Conservation (phyloP, 2,797 vertebrate genomes). For the Platalea minor region DNA sequence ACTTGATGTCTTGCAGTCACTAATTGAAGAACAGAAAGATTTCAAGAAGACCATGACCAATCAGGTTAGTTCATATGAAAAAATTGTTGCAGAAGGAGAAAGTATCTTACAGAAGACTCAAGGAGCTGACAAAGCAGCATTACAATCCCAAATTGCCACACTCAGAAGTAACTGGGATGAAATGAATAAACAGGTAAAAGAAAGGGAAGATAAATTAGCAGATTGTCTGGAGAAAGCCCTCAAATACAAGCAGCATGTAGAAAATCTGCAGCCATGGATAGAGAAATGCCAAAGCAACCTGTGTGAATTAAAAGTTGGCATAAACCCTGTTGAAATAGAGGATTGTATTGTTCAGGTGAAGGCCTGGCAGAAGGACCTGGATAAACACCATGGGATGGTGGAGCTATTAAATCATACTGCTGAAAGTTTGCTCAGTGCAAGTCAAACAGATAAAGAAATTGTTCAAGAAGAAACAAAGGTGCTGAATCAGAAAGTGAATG, state of each 20-base stretch:
- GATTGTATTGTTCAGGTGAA: slow-evolving; percentile 83
- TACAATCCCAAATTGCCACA: slow-evolving; percentile 85
- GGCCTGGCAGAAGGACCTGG: slow-evolving; percentile 89
- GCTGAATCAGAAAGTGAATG: slow-evolving; percentile 82
- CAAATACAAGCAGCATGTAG: slow-evolving; percentile 85
- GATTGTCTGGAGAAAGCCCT: slow-evolving; percentile 84
- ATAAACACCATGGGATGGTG: slow-evolving; percentile 88
- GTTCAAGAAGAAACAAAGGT: slow-evolving; percentile 80
- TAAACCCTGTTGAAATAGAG: slow-evolving; percentile 81
- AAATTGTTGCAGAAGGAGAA: slow-evolving; percentile 87
- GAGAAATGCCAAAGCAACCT: slow-evolving; percentile 83
- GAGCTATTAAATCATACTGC: slow-evolving; percentile 86
- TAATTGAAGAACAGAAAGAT: slow-evolving; percentile 82
- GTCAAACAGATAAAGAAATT: slow-evolving; percentile 82
- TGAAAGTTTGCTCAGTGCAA: slow-evolving; percentile 83
- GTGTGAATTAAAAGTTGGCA: slow-evolving; percentile 75
- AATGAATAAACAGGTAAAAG: slow-evolving; percentile 82
- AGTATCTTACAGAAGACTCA: slow-evolving; percentile 87
- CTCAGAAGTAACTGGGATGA: slow-evolving; percentile 89
- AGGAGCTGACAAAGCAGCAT: slow-evolving; percentile 85
- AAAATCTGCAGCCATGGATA: slow-evolving; percentile 86
- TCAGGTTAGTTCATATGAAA: slow-evolving; percentile 82
- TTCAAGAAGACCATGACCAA: slow-evolving; percentile 76
- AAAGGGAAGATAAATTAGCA: slow-evolving; percentile 82
- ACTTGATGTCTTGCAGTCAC: slow-evolving; percentile 77